phyloP scores from a whole-genome alignment of 2,797 vertebrate species.

The Tragopan temminckii region DNA sequence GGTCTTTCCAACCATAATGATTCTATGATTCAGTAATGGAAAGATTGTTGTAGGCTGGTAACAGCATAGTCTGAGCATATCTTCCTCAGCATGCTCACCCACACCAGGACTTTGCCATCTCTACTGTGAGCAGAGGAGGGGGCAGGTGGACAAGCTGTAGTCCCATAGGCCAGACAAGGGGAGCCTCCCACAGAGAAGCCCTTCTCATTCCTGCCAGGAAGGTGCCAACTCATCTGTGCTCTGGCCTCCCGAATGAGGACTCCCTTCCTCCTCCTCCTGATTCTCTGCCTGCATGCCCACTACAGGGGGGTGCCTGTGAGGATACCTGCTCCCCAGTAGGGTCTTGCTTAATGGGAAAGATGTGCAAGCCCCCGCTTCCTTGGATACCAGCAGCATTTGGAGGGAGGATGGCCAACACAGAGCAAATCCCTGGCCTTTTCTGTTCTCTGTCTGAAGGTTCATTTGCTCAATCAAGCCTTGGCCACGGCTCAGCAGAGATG shows the following conservation, averaged over 20 bases:
- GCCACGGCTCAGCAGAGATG: constrained; percentile 16
- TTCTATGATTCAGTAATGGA: neutral
- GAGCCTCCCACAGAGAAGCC: neutral
- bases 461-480: constrained; percentile 28
- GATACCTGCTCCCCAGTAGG: neutral
- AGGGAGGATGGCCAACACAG: neutral
- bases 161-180: neutral
- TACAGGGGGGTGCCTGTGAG: neutral
- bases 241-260: neutral
- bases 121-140: neutral
- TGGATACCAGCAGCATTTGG: neutral
- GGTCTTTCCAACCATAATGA: no score
- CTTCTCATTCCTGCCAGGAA: neutral
- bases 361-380: neutral
- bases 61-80: neutral
- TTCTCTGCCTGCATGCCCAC: neutral
- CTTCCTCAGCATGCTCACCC: neutral
- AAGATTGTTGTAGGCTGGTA: neutral
- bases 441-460: constrained; percentile 30
- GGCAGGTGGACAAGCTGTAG: neutral
- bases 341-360: no score
- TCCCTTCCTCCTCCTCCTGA: neutral
- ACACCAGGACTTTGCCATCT: neutral
- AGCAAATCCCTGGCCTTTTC: constrained; percentile 6
- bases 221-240: neutral